Evolutionary conservation across 2,888 invertebrate species (phyloP), one percentile per base, ranked within the genome.

Genomic region (Perithous albicinctus): DNA sequence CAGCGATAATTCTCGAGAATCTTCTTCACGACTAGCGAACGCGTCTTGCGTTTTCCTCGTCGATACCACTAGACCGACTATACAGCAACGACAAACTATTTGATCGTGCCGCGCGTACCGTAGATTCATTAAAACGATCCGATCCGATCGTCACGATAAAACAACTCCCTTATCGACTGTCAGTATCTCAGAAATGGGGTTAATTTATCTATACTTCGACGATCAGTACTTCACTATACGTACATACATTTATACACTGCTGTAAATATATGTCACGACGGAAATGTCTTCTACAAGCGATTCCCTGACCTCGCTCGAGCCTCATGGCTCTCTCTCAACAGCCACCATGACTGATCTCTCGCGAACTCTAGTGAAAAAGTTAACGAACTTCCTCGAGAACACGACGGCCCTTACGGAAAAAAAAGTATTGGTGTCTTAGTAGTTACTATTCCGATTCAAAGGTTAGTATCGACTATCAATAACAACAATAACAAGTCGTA

Each of bases 101-200:
- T 77, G 77, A 77, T 81, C 56, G 32, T 81, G 69, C 77, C 77
- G 77, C 81, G 41, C 20, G 29, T 67, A 26, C 59, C 32, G 43
- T 46, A 63, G 43, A 69, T 73, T 81, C 80, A 73, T 81, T 81
- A 73, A 72, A 81, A 73, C 69, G 70, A 72, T 66, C 70, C 43
- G 63, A 74, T 74, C 56, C 61, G 77, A 74, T 81, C 77, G 70
- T 46, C 23, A 29, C 48, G 81, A 81, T 74, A 73, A 70, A 63
- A 63, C 26, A 29, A 32, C 48, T 59, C 43, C 56, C 67, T 35
- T 73, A 73, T 69, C 77, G 63, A 67, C 66, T 41, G 51, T 67
- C 67, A 26, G 26, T 15, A 72, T 61, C 67, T 73, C 29, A 56
- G 46, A 3, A 56, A 41, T 23, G 38, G 51, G 38, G 38, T 59